These are phyloP conservation scores for Eremobia ochroleuca DNA, from an alignment of 2,888 invertebrate species.

Conservation along the genomic window DNA sequence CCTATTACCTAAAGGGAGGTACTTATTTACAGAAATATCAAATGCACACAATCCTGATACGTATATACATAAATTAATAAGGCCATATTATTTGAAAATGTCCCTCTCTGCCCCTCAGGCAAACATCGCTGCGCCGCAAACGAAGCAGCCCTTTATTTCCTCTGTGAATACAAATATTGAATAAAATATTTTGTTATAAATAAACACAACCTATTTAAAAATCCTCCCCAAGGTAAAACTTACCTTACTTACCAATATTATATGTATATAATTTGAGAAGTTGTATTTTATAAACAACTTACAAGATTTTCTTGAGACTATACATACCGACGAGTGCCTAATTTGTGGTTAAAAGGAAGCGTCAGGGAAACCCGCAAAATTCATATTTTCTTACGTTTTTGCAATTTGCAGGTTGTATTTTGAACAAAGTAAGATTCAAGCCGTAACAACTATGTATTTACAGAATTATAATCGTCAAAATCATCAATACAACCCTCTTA, in stretches of 20 bases:
- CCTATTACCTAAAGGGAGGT: not conserved
- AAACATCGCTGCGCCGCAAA: slow-evolving; percentile 65
- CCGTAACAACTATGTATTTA: not conserved
- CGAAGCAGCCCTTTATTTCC: slow-evolving; percentile 74
- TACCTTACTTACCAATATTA: too few relatives aligned
- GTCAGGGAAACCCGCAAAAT: too few relatives aligned
- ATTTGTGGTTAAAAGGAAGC: not conserved
- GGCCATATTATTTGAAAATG: slow-evolving; percentile 16
- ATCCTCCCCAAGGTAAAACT: not conserved
- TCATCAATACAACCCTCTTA: not conserved
- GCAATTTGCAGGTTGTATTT: not conserved
- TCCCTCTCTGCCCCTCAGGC: slow-evolving; percentile 55
- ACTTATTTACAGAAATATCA: slow-evolving; percentile 16
- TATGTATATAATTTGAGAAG: not conserved
- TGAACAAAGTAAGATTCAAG: not conserved
- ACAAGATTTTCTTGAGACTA: not conserved
- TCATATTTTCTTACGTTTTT: too few relatives aligned
- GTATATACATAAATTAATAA: slow-evolving; percentile 23
- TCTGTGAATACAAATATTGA: slow-evolving; percentile 82
- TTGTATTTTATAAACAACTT: not conserved
- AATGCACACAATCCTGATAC: slow-evolving; percentile 13
- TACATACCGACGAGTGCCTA: not conserved
- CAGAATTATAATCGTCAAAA: not conserved
- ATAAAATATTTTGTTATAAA: slow-evolving; percentile 26
- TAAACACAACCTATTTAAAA: not conserved